Evolutionary conservation across 2,888 invertebrate genomes (phyloP), one percentile per base, ranked within the genome.

Genomic region (Tanypteryx hageni): DNA sequence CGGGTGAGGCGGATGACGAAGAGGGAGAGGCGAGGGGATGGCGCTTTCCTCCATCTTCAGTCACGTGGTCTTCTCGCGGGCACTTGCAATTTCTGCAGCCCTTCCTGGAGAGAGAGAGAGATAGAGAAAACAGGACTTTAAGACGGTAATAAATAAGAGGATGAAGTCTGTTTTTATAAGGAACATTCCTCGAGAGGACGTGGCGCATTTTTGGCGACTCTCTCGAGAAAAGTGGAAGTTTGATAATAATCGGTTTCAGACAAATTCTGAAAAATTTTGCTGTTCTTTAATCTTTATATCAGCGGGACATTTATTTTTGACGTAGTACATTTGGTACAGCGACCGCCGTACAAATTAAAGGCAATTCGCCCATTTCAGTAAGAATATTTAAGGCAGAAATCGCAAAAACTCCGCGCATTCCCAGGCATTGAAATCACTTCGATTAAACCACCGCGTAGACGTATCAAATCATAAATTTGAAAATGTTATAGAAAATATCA

Each of bases 81-180:
- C 97, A 97, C 95, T 97, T 97, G 96, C 98, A 98, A 96, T 97
- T 97, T 93, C 97, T 96, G 96, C 98, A 98, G 94, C 98, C 97
- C 94, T 98, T 97, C 95, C 98, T 98, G 94, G 93, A 94, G 94
- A 93, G 22, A 44, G 59, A 31, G 58, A 84, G 85, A 5, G 76
- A 76, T n/a, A 76, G 76, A 27, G 22, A 85, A 31, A 31, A 57
- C 0, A 56, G 0, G 57, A 5, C 44, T 22, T 89, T 44, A 89
- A 44, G 14, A 76, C 13, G 76, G 76, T 22, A 27, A 27, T 76
- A 76, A 76, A 22, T 27, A 76, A 27, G 27, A 76, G 76, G 27
- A 27, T 18, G 76, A 76, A 22, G 76, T 27, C 22, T 76, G 76
- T 76, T 76, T 68, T 76, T 76, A 27, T 13, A 9, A 76, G 10